Evolutionary conservation across 2,797 vertebrate species (phyloP).

Genomic region (Poecilia velifera): DNA sequence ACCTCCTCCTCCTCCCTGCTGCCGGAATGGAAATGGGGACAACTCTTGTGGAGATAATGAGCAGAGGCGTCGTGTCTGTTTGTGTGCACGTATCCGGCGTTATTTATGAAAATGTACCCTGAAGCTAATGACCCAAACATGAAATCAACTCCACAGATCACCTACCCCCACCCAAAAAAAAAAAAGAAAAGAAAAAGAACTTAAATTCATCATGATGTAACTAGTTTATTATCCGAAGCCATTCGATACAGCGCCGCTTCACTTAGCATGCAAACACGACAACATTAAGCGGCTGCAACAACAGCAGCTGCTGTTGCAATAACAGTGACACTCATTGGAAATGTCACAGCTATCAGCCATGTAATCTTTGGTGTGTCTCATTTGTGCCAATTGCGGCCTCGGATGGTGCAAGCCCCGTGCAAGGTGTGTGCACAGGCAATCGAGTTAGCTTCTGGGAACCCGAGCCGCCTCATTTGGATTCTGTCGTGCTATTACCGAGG

Average conservation of each 20-base stretch:
- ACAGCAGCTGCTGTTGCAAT: conserved; percentile 34
- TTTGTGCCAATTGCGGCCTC: conserved; percentile 33
- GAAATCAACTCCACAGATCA: conserved; percentile 27
- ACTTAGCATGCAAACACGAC: conserved; percentile 16
- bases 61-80: conserved; percentile 32
- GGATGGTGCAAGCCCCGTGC: conserved; percentile 8
- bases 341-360: conserved; percentile 41
- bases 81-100: conserved; percentile 19
- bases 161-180: not conserved
- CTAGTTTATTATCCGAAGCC: conserved; percentile 43
- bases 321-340: conserved; percentile 36
- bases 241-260: not conserved
- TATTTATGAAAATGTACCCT: conserved; percentile 57
- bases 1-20: conserved; percentile 31
- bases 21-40: conserved; percentile 66
- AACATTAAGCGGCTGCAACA: conserved; percentile 28
- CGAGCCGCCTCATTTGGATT: conserved; percentile 59
- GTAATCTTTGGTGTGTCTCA: conserved; percentile 35
- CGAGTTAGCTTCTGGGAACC: conserved; percentile 40
- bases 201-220: conserved; percentile 45
- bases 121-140: conserved; percentile 52
- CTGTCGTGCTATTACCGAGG: conserved; percentile 53
- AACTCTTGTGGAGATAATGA: conserved; percentile 74
- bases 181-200: too few relatives aligned
- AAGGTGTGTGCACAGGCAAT: conserved; percentile 35